Base-by-base conservation (phyloP, 1,140 invertebrate species). In the Leptestheria dahalacensis region DNA sequence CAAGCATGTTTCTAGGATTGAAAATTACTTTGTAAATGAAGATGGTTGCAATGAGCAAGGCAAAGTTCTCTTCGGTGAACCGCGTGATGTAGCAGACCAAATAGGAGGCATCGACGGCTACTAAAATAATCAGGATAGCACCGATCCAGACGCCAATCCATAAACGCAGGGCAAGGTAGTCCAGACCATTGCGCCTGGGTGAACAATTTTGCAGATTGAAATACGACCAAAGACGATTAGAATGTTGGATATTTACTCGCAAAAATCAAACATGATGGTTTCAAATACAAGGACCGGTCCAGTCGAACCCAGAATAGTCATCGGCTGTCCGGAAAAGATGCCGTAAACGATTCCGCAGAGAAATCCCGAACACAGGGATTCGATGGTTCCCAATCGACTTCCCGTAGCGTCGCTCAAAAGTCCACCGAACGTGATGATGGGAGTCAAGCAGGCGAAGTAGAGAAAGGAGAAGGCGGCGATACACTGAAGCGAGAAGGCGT, bases 41-140 rank as follows among this genome's bases (percentile, higher is more conserved):
- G 24, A 75, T 74, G 20, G 67, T 61, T 3, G 73, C 71, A 52
- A 74, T 71, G 18, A 74, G 61, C 2, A 68, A 66, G 9, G 73
- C 70, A 65, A 74, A 75, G 25, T 68, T 73, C 62, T 74, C 73
- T 66, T 75, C 73, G 15, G 73, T 75, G 57, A 75, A 74, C 48
- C 69, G 61, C 21, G 70, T 73, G 49, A 67, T 72, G 64, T 65
- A 73, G 57, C 62, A 67, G 24, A 67, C 66, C 59, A 65, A 71
- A 9, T 69, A 69, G 33, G 66, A 66, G 3, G 67, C 64, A 64
- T 74, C 73, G 18, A 64, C 65, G 6, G 68, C 69, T 0, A 74
- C 73, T 50, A 75, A 63, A 10, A 75, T 46, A n/a, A 75, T 46
- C 23, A 74, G 53, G 23, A 68, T 69, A 9, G 73, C 29, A 2